phyloP scores from a whole-genome alignment of 2,888 invertebrate species.

The Callyntrura guangdongensis region DNA sequence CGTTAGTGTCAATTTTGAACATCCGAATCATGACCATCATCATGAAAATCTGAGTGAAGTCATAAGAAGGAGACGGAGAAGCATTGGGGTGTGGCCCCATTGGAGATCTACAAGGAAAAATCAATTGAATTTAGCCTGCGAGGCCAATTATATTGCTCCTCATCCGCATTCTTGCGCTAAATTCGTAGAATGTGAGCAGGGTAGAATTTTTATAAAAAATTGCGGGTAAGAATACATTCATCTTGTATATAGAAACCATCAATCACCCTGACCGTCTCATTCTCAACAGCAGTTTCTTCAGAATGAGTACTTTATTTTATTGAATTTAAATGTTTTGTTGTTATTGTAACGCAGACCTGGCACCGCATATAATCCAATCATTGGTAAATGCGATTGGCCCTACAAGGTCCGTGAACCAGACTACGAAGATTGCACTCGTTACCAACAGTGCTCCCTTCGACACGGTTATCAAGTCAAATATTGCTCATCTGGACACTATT shows the following conservation, averaged over 20 bases:
- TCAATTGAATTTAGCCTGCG: conserved; percentile 77
- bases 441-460: conserved; percentile 67
- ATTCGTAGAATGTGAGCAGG: conserved; percentile 83
- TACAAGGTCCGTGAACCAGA: conserved; percentile 75
- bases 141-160: conserved; percentile 82
- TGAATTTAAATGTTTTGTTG: conserved; percentile 11
- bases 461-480: conserved; percentile 47
- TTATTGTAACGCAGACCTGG: conserved; percentile 78
- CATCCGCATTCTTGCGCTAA: conserved; percentile 80
- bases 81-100: not conserved
- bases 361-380: conserved; percentile 80
- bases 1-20: conserved; percentile 77
- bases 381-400: conserved; percentile 83
- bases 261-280: not conserved
- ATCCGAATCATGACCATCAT: not conserved
- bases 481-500: conserved; percentile 71
- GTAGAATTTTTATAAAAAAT: conserved; percentile 78
- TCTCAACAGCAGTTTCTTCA: not conserved
- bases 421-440: conserved; percentile 73
- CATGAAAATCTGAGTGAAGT: not conserved
- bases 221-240: conserved; percentile 79
- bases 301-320: conserved; percentile 10
- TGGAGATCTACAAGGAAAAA: not conserved
- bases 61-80: conserved; percentile 24
- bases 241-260: not conserved